Evolutionary conservation across 2,113 vertebrate species (phyloP).

Genomic region (Equus quagga): DNA sequence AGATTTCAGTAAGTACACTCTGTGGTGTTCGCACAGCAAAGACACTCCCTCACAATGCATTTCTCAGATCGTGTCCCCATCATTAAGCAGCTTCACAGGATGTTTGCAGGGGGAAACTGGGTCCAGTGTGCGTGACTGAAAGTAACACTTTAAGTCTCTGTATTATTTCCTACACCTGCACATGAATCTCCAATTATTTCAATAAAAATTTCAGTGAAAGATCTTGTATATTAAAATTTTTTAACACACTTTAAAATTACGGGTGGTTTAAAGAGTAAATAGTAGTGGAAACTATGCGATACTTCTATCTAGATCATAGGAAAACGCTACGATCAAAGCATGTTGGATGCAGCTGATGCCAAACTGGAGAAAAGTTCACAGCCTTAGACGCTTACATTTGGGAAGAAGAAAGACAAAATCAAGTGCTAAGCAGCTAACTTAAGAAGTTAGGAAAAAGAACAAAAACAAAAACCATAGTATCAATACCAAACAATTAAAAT

Average conservation of each 20-base stretch:
- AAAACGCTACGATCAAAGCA: background rate
- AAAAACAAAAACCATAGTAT: background rate
- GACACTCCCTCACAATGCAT: too few relatives aligned
- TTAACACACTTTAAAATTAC: background rate
- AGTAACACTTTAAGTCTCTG: background rate
- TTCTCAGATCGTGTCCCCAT: too few relatives aligned
- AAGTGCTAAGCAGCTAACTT: too few relatives aligned
- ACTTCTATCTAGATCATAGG: background rate
- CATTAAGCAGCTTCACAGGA: background rate
- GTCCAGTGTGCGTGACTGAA: fast-evolving
- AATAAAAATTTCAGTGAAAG: background rate
- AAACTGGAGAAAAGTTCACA: fast-evolving
- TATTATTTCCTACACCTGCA: too few relatives aligned
- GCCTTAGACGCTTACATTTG: background rate
- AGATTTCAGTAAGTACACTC: too few relatives aligned
- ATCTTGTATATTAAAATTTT: background rate
- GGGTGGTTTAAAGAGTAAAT: background rate
- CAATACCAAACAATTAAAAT: background rate
- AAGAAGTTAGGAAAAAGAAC: background rate
- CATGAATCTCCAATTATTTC: background rate
- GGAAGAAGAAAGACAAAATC: background rate
- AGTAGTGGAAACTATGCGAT: background rate
- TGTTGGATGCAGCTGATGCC: too few relatives aligned
- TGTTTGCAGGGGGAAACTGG: fast-evolving
- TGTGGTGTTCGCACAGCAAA: too few relatives aligned